A percentile compares a stretch with the other conserved stretches of the same genome.
These are phyloP conservation scores for Nematolebias whitei DNA, from an alignment of 2,113 vertebrate species.

Conservation along the genomic window DNA sequence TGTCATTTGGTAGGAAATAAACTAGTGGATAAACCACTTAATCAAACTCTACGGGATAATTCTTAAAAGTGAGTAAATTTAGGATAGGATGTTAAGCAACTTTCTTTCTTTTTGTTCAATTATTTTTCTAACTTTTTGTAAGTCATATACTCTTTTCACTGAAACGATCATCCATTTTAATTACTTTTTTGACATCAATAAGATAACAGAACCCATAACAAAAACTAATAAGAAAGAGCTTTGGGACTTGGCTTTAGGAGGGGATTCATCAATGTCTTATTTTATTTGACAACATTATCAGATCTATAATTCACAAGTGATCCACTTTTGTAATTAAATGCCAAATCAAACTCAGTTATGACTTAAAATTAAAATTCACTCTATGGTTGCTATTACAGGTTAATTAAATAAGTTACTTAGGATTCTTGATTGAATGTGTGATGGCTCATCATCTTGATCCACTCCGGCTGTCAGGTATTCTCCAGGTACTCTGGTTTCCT, in stretches of 20 bases:
- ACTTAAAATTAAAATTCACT: slow-evolving; percentile 42
- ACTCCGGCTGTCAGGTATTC: too few relatives aligned
- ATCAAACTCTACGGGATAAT: background rate
- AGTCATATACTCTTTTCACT: slow-evolving; percentile 1
- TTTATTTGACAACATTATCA: slow-evolving; percentile 17
- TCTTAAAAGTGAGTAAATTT: background rate
- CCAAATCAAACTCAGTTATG: slow-evolving; percentile 38
- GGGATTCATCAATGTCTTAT: background rate
- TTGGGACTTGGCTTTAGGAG: background rate
- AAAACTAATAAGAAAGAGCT: slow-evolving; percentile 20
- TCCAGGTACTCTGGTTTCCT: too few relatives aligned
- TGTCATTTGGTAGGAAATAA: background rate
- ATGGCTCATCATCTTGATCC: background rate
- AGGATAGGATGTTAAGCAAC: slow-evolving; percentile 34
- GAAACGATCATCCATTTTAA: slow-evolving; percentile 12
- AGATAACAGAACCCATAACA: slow-evolving; percentile 10
- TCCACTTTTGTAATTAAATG: slow-evolving; percentile 51
- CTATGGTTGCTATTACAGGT: slow-evolving; percentile 30
- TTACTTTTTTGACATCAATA: slow-evolving; percentile 33
- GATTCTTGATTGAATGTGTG: slow-evolving; percentile 20
- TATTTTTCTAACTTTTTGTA: background rate
- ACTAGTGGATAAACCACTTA: background rate
- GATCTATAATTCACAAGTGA: slow-evolving; percentile 40
- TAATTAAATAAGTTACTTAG: slow-evolving; percentile 51
- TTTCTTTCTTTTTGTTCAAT: background rate